Conservation (phyloP, 1,140 invertebrate genomes). For the Odontomachus brunneus region DNA sequence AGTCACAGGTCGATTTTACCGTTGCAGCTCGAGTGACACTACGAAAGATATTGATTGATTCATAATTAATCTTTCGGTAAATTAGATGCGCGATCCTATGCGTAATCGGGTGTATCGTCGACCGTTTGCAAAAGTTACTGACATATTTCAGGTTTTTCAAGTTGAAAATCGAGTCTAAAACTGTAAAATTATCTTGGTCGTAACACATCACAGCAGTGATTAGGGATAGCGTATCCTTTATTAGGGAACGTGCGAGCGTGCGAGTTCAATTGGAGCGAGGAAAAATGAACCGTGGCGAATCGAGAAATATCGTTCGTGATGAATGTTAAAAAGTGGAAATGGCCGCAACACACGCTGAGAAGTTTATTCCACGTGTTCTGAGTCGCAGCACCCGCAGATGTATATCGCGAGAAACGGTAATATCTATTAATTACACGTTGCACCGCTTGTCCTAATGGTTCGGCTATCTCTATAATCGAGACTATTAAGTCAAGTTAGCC, state of each 20-base stretch:
- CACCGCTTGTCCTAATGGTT: slow-evolving; percentile 41
- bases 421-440: slow-evolving; percentile 69
- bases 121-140: neutral
- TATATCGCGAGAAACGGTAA: slow-evolving; percentile 33
- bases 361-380: neutral
- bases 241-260: neutral
- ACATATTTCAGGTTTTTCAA: neutral
- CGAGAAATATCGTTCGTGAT: neutral
- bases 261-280: neutral
- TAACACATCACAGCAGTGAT: neutral
- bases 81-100: neutral
- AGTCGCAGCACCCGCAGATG: neutral
- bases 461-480: slow-evolving; percentile 50
- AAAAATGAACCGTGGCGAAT: neutral
- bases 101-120: neutral
- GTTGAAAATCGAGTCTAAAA: neutral
- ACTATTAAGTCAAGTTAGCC: slow-evolving; percentile 54
- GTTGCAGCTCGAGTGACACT: slow-evolving; percentile 2
- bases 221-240: neutral
- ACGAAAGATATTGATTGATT: slow-evolving; percentile 51
- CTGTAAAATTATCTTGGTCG: neutral
- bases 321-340: neutral
- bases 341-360: neutral
- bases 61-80: slow-evolving; percentile 52
- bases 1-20: slow-evolving; percentile 9